Conservation (phyloP, 2,797 vertebrate species). For the Chelonia mydas region DNA sequence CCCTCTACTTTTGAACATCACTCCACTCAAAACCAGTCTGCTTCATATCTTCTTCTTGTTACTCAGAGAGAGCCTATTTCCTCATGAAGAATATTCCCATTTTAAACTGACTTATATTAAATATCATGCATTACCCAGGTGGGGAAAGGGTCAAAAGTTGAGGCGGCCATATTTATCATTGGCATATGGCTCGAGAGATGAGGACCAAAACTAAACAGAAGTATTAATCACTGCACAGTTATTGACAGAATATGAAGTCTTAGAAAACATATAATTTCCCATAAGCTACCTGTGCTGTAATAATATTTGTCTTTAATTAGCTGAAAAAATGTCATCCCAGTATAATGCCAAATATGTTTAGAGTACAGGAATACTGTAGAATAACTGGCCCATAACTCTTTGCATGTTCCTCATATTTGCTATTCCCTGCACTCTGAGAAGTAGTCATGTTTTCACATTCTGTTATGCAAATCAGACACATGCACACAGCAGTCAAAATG, state of each 20-base stretch:
- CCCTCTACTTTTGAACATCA: not conserved
- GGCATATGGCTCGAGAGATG: not conserved
- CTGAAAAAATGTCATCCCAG: no score
- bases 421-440: not conserved
- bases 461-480: constrained; percentile 3
- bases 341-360: not conserved
- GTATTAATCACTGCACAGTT: not conserved
- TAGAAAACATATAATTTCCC: not conserved
- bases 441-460: not conserved
- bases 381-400: constrained; percentile 9
- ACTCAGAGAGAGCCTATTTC: not conserved
- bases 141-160: not conserved
- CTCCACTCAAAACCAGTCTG: not conserved
- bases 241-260: not conserved
- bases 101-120: not conserved
- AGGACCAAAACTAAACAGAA: not conserved
- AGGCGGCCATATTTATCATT: not conserved
- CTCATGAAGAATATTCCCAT: not conserved
- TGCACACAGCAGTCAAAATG: not conserved
- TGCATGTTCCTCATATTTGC: constrained; percentile 5
- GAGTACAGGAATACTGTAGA: not conserved
- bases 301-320: not conserved
- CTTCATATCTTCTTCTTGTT: not conserved
- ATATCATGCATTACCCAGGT: not conserved
- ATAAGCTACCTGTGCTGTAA: not conserved